Evolutionary conservation across 2,797 vertebrate species (phyloP).

Genomic region (Neosalanx taihuensis): DNA sequence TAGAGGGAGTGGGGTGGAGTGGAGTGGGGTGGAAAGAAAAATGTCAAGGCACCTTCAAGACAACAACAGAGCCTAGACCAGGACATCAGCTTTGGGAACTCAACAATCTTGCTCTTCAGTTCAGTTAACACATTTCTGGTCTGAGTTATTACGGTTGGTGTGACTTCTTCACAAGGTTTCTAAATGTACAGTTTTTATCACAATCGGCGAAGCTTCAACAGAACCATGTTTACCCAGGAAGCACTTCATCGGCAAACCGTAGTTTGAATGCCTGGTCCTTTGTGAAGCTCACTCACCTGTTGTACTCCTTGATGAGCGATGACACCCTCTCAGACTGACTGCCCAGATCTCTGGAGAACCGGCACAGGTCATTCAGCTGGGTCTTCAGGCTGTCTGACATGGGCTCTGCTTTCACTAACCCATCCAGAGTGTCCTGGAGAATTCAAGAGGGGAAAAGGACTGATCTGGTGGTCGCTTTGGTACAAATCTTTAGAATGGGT

Average conservation of each 20-base stretch:
- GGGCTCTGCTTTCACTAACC: constrained; percentile 85
- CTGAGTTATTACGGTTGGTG: too few relatives aligned
- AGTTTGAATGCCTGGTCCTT: not conserved
- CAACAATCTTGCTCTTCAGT: not conserved
- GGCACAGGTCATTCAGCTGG: constrained; percentile 91
- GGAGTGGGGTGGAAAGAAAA: too few relatives aligned
- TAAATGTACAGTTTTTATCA: too few relatives aligned
- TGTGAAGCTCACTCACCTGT: constrained; percentile 75
- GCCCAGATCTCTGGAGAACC: constrained; percentile 91
- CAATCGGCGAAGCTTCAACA: not conserved
- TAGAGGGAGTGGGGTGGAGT: not conserved
- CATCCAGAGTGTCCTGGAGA: constrained; percentile 82
- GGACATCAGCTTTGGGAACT: not conserved
- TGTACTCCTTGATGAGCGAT: constrained; percentile 91
- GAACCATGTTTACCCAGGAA: not conserved
- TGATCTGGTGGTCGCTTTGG: not conserved
- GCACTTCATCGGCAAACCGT: not conserved
- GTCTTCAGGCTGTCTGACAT: constrained; percentile 87
- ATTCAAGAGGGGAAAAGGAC: constrained; percentile 26
- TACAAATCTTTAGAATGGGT: not conserved
- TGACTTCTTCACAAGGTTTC: too few relatives aligned
- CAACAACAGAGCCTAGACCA: not conserved
- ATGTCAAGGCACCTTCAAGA: too few relatives aligned
- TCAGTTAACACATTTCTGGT: too few relatives aligned
- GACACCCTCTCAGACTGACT: constrained; percentile 88